phyloP scores from a whole-genome alignment of 1,140 invertebrate genomes.

The Philaenus spumarius region DNA sequence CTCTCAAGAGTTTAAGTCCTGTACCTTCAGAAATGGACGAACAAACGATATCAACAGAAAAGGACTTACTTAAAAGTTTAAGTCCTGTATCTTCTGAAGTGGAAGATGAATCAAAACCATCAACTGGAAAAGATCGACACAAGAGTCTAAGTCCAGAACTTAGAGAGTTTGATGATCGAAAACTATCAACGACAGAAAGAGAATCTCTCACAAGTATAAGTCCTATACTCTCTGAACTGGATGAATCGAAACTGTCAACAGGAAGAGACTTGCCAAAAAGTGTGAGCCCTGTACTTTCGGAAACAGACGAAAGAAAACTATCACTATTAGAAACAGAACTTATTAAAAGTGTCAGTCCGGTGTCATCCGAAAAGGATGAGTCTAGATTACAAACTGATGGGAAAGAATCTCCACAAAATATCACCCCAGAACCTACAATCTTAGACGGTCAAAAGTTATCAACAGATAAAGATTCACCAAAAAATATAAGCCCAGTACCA shows the following conservation, averaged over 20 bases:
- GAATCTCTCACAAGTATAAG: background rate
- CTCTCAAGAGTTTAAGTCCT: background rate
- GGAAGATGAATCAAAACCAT: background rate
- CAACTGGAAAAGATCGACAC: background rate
- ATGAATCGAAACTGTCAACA: background rate
- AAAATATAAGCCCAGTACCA: background rate
- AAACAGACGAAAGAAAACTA: background rate
- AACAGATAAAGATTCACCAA: background rate
- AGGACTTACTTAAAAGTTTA: background rate
- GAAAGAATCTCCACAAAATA: background rate
- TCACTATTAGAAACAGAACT: background rate
- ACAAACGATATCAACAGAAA: background rate
- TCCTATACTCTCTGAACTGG: background rate
- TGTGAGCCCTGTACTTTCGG: background rate
- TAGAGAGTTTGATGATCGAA: background rate
- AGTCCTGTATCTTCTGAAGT: background rate
- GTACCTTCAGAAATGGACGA: background rate
- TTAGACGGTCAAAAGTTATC: background rate
- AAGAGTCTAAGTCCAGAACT: slow-evolving; percentile 34
- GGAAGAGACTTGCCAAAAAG: background rate
- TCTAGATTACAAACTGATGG: background rate
- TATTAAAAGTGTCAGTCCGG: slow-evolving; percentile 2
- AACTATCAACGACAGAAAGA: background rate
- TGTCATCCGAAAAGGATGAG: background rate
- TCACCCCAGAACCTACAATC: background rate